Evolutionary conservation across 2,797 vertebrate genomes (phyloP), one percentile per base, ranked within the genome.

Genomic region (Anguilla anguilla): DNA sequence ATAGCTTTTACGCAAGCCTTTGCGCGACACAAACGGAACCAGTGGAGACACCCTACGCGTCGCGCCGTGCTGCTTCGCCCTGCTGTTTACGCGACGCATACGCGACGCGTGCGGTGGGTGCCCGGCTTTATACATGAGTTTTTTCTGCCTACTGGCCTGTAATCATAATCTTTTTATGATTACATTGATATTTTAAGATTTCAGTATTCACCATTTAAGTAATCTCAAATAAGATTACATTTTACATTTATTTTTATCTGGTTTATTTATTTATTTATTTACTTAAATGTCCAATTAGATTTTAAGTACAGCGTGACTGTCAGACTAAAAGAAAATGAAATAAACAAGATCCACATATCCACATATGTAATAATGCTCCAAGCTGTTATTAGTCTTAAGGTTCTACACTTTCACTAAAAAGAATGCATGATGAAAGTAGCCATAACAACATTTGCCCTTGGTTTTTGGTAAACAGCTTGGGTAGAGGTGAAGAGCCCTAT

Each of bases 401-500:
- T 35, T 11, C 6, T 82, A 46, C 43, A 25, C 17, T 82, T 51
- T 49, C 43, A 25, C 64, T 67, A 69, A 51, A 3, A 79, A 82
- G 22, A 82, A 51, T 82, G 46, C 51, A 22, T 51, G 43, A 82
- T 82, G 79, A 51, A 82, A 51, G 79, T 25, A 82, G 79, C 11
- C 46, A 51, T 10, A 51, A 82, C 19, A 82, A 51, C n/a, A 51
- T 82, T 49, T 82, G 79, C 79, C 43, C 79, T 51, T 51, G 46
- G 79, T 82, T 51, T 28, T 82, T 25, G 79, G 46, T 82, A 82
- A 82, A 82, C 79, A 82, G 46, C 46, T 22, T 82, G 79, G 74
- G 19, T 82, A 91, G 92, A 93, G 92, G 92, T 95, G 91, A 90
- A 93, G 94, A 94, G 79, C 46, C 79, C 46, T 82, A 94, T 93